These are phyloP conservation scores for Crepidodera aurea DNA, from an alignment of 2,888 invertebrate species.

Conservation along the genomic window DNA sequence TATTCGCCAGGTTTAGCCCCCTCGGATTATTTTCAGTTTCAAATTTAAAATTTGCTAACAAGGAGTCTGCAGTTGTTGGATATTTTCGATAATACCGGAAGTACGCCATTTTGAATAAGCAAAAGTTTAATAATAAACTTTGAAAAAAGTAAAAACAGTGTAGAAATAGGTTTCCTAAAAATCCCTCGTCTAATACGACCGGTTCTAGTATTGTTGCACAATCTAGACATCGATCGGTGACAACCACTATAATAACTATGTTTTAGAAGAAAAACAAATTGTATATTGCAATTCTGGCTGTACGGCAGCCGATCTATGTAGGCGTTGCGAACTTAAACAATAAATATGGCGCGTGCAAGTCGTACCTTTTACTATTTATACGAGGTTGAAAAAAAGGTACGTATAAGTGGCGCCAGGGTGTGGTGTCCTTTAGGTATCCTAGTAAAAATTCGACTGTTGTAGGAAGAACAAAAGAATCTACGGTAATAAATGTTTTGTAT, in stretches of 20 bases:
- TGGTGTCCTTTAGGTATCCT: neutral
- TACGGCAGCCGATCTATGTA: constrained; percentile 31
- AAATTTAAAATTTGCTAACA: no score
- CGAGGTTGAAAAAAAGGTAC: neutral
- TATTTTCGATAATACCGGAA: no score
- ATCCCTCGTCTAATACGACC: neutral
- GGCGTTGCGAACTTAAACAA: constrained; percentile 29
- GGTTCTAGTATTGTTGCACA: neutral
- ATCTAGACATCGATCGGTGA: constrained; percentile 22
- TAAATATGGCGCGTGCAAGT: constrained; percentile 20
- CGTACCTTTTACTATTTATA: neutral
- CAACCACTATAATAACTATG: constrained; percentile 21
- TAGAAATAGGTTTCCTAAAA: no score
- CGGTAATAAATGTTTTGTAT: neutral
- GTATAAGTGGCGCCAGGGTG: neutral
- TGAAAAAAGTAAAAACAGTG: no score
- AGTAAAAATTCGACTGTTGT: neutral
- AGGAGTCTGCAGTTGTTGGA: no score
- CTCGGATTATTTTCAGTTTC: no score
- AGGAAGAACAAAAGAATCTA: neutral
- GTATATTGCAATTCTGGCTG: neutral
- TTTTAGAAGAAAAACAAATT: constrained; percentile 21
- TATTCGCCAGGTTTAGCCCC: no score
- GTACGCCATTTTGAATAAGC: no score
- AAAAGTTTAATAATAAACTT: no score